Evolutionary conservation across 2,113 vertebrate species (phyloP).

Genomic region (Maccullochella peelii): DNA sequence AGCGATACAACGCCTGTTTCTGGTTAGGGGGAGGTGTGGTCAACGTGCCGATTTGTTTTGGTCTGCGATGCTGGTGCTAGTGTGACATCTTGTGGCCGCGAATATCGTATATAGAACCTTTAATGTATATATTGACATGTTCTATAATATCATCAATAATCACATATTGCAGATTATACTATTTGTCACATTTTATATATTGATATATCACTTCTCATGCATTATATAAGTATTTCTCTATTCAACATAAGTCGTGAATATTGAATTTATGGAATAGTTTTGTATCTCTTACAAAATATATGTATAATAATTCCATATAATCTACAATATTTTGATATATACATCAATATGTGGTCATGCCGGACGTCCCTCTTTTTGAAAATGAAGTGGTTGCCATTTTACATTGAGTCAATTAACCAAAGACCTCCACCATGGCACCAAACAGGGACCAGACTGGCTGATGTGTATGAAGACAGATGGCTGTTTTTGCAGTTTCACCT

Average conservation of each 20-base stretch:
- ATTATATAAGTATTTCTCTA: neutral
- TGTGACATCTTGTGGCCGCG: too few species aligned
- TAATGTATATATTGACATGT: neutral
- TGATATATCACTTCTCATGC: too few species aligned
- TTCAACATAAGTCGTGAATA: neutral
- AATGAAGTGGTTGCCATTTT: neutral
- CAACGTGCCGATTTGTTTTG: too few species aligned
- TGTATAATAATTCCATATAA: neutral
- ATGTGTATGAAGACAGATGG: neutral
- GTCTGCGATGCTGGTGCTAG: too few species aligned
- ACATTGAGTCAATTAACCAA: neutral
- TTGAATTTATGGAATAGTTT: neutral
- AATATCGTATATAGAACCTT: too few species aligned
- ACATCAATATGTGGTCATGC: neutral
- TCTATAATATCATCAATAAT: neutral
- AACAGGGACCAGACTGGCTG: neutral
- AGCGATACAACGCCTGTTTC: too few species aligned
- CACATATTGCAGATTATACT: neutral
- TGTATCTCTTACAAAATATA: neutral
- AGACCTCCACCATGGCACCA: neutral
- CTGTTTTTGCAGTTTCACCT: neutral
- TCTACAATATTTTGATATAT: neutral
- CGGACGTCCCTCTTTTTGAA: neutral
- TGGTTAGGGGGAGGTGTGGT: too few species aligned
- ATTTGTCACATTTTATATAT: neutral